These are phyloP conservation scores for Aphelenchoides bicaudatus DNA, from an alignment of 2,888 invertebrate genomes.

Conservation along the genomic window DNA sequence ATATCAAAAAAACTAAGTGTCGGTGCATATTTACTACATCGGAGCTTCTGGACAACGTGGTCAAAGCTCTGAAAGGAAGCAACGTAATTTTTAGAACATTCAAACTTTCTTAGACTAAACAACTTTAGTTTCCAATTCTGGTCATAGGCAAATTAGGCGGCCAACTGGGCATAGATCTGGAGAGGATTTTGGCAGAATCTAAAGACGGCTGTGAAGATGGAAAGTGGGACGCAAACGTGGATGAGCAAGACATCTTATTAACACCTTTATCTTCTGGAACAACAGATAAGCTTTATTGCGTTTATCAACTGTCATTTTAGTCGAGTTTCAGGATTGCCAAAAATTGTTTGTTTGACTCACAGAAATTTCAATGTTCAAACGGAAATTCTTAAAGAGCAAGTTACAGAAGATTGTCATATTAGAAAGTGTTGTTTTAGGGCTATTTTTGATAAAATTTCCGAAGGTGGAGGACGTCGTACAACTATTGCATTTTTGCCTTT, in stretches of 20 bases:
- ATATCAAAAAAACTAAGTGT: slow-evolving; percentile 21
- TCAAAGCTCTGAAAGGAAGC: slow-evolving; percentile 9
- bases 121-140: slow-evolving; percentile 15
- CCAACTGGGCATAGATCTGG: slow-evolving; percentile 22
- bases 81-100: not conserved
- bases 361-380: slow-evolving; percentile 50
- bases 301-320: no score
- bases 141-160: slow-evolving; percentile 18
- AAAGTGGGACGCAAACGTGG: not conserved
- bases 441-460: slow-evolving; percentile 29
- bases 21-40: slow-evolving; percentile 22
- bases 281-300: no score
- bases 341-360: slow-evolving; percentile 52
- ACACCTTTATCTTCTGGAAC: slow-evolving; percentile 53
- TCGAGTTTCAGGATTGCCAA: no score
- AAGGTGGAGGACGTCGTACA: slow-evolving; percentile 24
- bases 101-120: not conserved
- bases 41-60: slow-evolving; percentile 21
- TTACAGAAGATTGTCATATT: slow-evolving; percentile 33
- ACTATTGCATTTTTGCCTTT: slow-evolving; percentile 54
- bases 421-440: slow-evolving; percentile 24
- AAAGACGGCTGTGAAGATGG: not conserved
- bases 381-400: slow-evolving; percentile 42
- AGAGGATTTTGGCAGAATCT: slow-evolving; percentile 1
- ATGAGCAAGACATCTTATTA: slow-evolving; percentile 30